phyloP scores from a whole-genome alignment of 1,140 invertebrate species.

The Wiebesia pumilae region DNA sequence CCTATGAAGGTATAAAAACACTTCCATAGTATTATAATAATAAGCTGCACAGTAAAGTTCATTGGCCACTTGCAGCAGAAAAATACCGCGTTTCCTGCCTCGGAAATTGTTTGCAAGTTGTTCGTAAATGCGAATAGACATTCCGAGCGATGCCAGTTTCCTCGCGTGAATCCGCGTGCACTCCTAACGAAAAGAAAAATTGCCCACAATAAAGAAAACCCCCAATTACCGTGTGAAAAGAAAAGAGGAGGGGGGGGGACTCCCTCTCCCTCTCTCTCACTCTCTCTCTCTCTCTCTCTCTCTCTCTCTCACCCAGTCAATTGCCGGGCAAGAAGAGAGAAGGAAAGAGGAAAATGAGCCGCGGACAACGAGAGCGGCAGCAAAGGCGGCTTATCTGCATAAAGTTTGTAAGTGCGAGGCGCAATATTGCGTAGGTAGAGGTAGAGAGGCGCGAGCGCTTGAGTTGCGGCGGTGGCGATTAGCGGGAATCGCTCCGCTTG shows the following conservation, averaged over 20 bases:
- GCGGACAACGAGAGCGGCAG: neutral
- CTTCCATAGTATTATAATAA: neutral
- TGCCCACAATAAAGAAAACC: constrained; percentile 7
- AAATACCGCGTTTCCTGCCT: neutral
- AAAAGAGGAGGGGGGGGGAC: neutral
- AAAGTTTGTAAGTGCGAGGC: constrained; percentile 39
- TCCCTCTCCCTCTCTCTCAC: neutral
- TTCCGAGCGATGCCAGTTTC: neutral
- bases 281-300: no score
- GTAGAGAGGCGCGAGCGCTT: no score
- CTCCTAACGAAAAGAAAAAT: neutral
- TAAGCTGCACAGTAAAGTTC: neutral
- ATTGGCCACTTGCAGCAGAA: neutral
- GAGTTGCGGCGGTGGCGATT: no score
- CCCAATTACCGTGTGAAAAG: constrained; percentile 10
- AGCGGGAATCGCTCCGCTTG: no score
- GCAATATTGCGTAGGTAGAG: no score
- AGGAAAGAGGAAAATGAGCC: neutral
- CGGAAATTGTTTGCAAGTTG: constrained; percentile 9
- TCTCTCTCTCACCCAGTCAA: no score
- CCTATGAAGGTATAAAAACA: neutral
- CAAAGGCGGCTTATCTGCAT: constrained; percentile 26
- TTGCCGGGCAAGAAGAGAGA: neutral
- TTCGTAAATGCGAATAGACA: constrained; percentile 8
- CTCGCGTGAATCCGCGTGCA: neutral